Conservation (phyloP, 2,113 vertebrate species). For the Halichoerus grypus region DNA sequence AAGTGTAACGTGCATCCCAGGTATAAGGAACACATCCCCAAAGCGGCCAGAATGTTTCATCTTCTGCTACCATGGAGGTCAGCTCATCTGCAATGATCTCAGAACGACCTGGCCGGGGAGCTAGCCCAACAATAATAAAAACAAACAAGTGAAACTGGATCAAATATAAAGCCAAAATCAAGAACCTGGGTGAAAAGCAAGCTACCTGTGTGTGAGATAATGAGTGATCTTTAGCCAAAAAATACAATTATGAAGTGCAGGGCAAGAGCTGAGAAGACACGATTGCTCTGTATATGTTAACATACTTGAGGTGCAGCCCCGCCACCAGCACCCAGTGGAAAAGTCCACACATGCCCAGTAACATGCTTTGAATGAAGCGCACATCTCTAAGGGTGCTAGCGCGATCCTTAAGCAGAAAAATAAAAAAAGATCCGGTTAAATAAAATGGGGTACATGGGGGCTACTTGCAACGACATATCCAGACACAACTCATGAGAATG, state of each 20-base stretch:
- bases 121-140: neutral
- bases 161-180: slow-evolving; percentile 43
- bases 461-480: slow-evolving; percentile 73
- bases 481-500: slow-evolving; percentile 76
- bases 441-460: slow-evolving; percentile 70
- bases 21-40: slow-evolving; percentile 51
- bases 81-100: slow-evolving; percentile 55
- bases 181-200: neutral
- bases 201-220: slow-evolving; percentile 25
- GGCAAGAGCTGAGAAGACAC: neutral
- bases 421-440: slow-evolving; percentile 76
- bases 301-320: neutral
- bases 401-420: slow-evolving; percentile 77
- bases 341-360: slow-evolving; percentile 53
- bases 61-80: slow-evolving; percentile 43
- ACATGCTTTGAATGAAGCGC: slow-evolving; percentile 81
- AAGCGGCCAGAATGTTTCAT: slow-evolving; percentile 4
- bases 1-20: slow-evolving; percentile 29
- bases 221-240: slow-evolving; percentile 55
- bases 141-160: slow-evolving; percentile 6
- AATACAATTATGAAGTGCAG: slow-evolving; percentile 55
- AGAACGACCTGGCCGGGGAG: neutral
- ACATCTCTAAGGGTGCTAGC: slow-evolving; percentile 78
- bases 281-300: neutral
- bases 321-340: slow-evolving; percentile 61